A percentile compares a stretch with the other conserved stretches of the same genome.
Conservation (phyloP, 2,797 vertebrate species). For the Enteromius paludinosus region DNA sequence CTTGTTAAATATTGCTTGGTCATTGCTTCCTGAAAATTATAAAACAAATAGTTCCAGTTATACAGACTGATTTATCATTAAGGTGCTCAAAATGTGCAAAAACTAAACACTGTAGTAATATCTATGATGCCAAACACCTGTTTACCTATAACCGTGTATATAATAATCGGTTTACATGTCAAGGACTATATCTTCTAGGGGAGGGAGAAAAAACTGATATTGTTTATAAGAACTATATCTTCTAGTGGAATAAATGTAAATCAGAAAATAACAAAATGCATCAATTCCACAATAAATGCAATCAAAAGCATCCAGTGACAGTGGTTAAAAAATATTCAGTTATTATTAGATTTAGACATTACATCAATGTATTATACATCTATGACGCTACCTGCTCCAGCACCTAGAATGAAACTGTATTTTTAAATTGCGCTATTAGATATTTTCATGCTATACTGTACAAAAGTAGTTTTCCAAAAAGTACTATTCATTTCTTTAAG, state of each 20-base stretch:
- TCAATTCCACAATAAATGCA: no score
- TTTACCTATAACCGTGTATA: not conserved
- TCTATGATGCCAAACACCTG: not conserved
- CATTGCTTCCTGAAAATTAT: not conserved
- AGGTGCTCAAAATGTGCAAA: not conserved
- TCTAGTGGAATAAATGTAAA: not conserved
- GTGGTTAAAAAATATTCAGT: not conserved
- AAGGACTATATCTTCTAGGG: not conserved
- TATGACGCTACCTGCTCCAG: not conserved
- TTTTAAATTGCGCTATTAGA: not conserved
- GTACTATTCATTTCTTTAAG: not conserved
- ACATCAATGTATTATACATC: not conserved
- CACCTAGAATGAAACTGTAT: not conserved
- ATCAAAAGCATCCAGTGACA: no score
- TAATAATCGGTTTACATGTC: not conserved
- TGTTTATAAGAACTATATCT: not conserved
- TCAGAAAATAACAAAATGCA: not conserved
- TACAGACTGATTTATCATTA: not conserved
- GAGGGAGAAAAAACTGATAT: not conserved
- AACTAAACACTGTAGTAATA: not conserved
- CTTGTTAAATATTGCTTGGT: conserved; percentile 5
- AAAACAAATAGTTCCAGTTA: not conserved
- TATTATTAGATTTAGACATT: not conserved
- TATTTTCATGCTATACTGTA: not conserved
- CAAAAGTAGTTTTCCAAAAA: not conserved